Percentiles rank a stretch among this genome's conserved stretches.
Conservation (phyloP, 2,888 invertebrate species). For the Oxytorus armatus region DNA sequence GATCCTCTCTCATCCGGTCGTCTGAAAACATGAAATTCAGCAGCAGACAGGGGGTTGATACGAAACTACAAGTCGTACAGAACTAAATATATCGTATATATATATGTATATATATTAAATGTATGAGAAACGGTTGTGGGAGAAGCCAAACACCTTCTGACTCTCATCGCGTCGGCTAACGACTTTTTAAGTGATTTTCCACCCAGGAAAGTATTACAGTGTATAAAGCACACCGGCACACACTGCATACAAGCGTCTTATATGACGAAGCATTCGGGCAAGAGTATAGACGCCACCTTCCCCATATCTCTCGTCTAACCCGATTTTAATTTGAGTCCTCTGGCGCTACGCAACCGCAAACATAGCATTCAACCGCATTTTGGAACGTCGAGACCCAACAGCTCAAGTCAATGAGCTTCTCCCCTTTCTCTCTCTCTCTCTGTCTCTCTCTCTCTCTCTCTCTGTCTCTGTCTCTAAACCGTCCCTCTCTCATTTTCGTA, state of each 20-base stretch:
- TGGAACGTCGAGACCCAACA: conserved; percentile 34
- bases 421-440: not conserved
- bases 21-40: conserved; percentile 6
- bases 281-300: conserved; percentile 18
- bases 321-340: conserved; percentile 78
- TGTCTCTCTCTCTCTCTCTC: conserved; percentile 10
- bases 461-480: conserved; percentile 4
- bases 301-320: conserved; percentile 72
- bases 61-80: conserved; percentile 3
- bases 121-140: conserved; percentile 48
- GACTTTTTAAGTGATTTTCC: conserved; percentile 81
- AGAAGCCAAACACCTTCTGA: conserved; percentile 64
- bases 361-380: conserved; percentile 55
- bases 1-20: conserved; percentile 43
- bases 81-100: not conserved
- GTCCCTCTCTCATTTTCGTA: conserved; percentile 5
- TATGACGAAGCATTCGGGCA: conserved; percentile 32
- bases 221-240: conserved; percentile 36
- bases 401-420: conserved; percentile 51
- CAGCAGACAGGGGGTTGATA: conserved; percentile 24
- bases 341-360: conserved; percentile 73
- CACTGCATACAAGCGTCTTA: conserved; percentile 19
- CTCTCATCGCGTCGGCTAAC: conserved; percentile 74
- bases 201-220: conserved; percentile 61
- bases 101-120: not conserved